These are phyloP conservation scores for Nysson spinosus DNA, from an alignment of 2,888 invertebrate genomes.

Conservation along the genomic window DNA sequence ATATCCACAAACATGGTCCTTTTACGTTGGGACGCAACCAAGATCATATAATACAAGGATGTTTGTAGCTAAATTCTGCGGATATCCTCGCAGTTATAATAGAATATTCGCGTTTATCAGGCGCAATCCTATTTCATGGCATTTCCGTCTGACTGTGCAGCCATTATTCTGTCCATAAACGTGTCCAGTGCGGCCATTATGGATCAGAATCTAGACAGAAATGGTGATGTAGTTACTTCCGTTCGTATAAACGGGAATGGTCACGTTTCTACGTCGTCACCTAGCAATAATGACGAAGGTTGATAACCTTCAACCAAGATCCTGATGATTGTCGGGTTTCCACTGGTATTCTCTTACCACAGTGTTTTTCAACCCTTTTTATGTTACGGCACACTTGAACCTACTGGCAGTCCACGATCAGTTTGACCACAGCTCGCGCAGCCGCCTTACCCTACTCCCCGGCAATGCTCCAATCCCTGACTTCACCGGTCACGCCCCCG, in stretches of 20 bases:
- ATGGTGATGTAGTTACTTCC: conserved; percentile 20
- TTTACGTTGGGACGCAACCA: conserved; percentile 12
- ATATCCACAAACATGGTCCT: too few species aligned
- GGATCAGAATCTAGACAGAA: conserved; percentile 21
- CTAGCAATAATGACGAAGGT: conserved; percentile 11
- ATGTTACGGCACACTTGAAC: too few species aligned
- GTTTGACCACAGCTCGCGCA: too few species aligned
- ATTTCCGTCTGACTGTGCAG: conserved; percentile 47
- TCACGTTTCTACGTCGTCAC: conserved; percentile 11
- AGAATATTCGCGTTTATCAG: conserved; percentile 38
- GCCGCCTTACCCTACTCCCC: too few species aligned
- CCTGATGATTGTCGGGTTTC: neutral
- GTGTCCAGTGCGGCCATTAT: conserved; percentile 30
- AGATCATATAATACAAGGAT: conserved; percentile 30
- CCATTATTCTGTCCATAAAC: conserved; percentile 54
- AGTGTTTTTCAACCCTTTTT: too few species aligned
- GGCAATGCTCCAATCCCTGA: too few species aligned
- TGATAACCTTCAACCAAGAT: conserved; percentile 18
- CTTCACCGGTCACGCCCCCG: too few species aligned
- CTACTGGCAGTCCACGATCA: too few species aligned
- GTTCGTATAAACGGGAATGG: conserved; percentile 17
- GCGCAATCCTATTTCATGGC: conserved; percentile 34
- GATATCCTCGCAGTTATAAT: conserved; percentile 53
- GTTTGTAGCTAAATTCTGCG: conserved; percentile 22
- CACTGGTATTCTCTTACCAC: neutral